A percentile compares a stretch with the other conserved stretches of the same genome.
These are phyloP conservation scores for Drosophila anomalata DNA, from an alignment of 2,888 invertebrate species.

Conservation along the genomic window DNA sequence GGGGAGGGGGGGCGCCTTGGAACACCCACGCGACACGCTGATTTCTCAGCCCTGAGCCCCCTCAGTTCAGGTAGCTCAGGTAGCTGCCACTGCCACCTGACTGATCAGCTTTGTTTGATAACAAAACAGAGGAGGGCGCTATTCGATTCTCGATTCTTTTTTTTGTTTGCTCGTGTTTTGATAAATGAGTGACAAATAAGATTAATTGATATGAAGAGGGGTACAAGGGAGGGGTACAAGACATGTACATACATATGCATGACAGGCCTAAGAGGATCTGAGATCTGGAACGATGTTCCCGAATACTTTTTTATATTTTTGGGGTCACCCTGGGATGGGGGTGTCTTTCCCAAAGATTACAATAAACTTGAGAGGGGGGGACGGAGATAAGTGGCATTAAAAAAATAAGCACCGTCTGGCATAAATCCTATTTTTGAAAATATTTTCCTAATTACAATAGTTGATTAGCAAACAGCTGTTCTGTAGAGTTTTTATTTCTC, in stretches of 20 bases:
- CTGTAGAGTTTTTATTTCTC: neutral
- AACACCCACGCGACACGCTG: slow-evolving; percentile 65
- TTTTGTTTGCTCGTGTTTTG: slow-evolving; percentile 52
- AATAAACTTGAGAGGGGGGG: neutral
- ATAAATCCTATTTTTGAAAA: neutral
- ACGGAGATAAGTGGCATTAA: neutral
- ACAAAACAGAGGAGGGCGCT: slow-evolving; percentile 49
- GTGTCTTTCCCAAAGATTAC: slow-evolving; percentile 4
- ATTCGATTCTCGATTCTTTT: slow-evolving; percentile 14
- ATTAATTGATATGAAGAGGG: slow-evolving; percentile 70
- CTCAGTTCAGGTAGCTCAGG: slow-evolving; percentile 66
- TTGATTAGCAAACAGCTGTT: slow-evolving; percentile 7
- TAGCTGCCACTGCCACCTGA: slow-evolving; percentile 75
- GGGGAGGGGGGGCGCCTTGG: slow-evolving; percentile 46
- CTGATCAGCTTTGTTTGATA: slow-evolving; percentile 80
- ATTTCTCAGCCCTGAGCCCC: slow-evolving; percentile 59
- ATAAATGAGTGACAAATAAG: slow-evolving; percentile 77
- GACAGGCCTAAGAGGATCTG: slow-evolving; percentile 74
- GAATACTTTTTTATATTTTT: slow-evolving; percentile 4
- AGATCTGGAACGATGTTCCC: slow-evolving; percentile 58
- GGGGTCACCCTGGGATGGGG: slow-evolving; percentile 28
- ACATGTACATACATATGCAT: slow-evolving; percentile 30
- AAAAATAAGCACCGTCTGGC: neutral
- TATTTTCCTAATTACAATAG: neutral
- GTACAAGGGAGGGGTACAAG: no score